These are phyloP conservation scores for Drosophila nannoptera DNA, from an alignment of 1,140 invertebrate species.

Conservation along the genomic window DNA sequence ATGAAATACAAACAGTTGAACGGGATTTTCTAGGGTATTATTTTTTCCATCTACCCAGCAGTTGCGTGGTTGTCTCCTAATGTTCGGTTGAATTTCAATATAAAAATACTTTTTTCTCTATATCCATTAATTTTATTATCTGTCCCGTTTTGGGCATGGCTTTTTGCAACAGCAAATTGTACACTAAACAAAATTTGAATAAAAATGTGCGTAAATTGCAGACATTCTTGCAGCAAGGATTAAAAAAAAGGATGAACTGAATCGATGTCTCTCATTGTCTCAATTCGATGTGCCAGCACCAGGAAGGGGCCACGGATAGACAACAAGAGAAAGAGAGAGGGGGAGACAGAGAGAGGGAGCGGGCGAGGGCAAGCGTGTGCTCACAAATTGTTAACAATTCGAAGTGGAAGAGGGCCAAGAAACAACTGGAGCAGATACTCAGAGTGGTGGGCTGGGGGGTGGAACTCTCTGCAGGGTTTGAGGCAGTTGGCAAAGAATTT, in stretches of 20 bases:
- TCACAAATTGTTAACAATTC: conserved; percentile 75
- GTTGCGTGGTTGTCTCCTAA: neutral
- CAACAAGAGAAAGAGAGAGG: neutral
- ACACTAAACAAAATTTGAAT: conserved; percentile 67
- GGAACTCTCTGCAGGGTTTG: too few species aligned
- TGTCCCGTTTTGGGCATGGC: conserved; percentile 4
- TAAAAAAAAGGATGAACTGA: conserved; percentile 41
- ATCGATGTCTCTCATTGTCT: conserved; percentile 45
- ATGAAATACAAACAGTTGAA: too few species aligned
- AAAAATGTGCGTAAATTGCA: conserved; percentile 73
- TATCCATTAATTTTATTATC: conserved; percentile 15
- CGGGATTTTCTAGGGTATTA: conserved; percentile 3
- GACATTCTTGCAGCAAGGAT: conserved; percentile 41
- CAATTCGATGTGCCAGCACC: conserved; percentile 45
- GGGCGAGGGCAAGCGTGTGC: conserved; percentile 32
- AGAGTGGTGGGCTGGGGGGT: conserved; percentile 11
- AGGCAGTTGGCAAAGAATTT: conserved; percentile 56
- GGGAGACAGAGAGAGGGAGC: neutral
- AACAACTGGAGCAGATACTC: neutral
- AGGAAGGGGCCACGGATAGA: neutral
- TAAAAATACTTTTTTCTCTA: conserved; percentile 31
- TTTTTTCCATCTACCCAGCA: conserved; percentile 3
- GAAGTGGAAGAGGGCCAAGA: conserved; percentile 33
- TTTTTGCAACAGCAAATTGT: conserved; percentile 50
- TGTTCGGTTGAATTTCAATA: conserved; percentile 43